A percentile compares a stretch with the other conserved stretches of the same genome.
These are phyloP conservation scores for Xestia xanthographa DNA, from an alignment of 2,888 invertebrate genomes.

Conservation along the genomic window DNA sequence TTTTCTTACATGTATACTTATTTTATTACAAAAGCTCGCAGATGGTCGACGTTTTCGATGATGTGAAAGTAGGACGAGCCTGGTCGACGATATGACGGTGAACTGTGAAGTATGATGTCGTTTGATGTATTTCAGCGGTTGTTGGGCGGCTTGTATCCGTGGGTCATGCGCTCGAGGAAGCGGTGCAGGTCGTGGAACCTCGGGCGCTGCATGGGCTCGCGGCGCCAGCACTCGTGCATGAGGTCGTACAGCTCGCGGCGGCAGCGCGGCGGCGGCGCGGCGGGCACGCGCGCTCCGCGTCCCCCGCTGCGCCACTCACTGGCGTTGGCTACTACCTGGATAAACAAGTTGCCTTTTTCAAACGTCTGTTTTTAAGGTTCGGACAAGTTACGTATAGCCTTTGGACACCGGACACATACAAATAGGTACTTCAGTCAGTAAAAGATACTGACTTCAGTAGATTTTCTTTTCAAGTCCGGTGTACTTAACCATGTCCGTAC, in stretches of 20 bases:
- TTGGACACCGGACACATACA: not conserved
- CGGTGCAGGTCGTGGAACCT: conserved; percentile 97
- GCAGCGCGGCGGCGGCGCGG: conserved; percentile 93
- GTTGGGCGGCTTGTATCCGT: conserved; percentile 91
- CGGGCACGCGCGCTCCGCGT: conserved; percentile 84
- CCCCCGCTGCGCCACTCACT: conserved; percentile 92
- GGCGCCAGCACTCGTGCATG: conserved; percentile 97
- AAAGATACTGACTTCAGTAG: not conserved
- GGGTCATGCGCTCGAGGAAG: conserved; percentile 95
- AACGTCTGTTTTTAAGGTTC: not conserved
- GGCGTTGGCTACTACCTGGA: conserved; percentile 92
- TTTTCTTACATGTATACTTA: conserved; percentile 52
- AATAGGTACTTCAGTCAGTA: not conserved
- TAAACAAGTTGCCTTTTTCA: not conserved
- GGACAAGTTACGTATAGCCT: not conserved
- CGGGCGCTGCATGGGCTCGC: conserved; percentile 95
- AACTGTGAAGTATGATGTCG: conserved; percentile 3
- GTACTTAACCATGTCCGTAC: not conserved
- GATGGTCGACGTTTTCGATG: conserved; percentile 50
- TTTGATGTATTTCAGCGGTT: conserved; percentile 69
- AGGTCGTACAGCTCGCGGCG: conserved; percentile 97
- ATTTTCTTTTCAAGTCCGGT: not conserved
- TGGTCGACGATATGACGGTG: conserved; percentile 47
- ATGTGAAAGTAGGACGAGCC: conserved; percentile 61
- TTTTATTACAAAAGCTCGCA: conserved; percentile 64